phyloP scores from a whole-genome alignment of 2,888 invertebrate species.

The Nomada goodeniana region DNA sequence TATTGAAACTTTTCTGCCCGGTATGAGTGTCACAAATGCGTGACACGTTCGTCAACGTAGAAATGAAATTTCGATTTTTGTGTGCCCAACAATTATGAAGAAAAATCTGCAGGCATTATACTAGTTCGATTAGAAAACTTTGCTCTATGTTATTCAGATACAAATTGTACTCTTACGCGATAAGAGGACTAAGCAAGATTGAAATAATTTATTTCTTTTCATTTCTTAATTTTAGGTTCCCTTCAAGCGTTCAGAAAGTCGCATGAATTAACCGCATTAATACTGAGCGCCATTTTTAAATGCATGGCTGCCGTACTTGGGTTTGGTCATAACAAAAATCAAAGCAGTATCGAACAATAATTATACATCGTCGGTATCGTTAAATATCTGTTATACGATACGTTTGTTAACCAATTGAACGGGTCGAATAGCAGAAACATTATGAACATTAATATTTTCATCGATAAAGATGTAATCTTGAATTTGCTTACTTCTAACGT shows the following conservation, averaged over 20 bases:
- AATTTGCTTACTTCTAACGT: neutral
- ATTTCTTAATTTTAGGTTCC: neutral
- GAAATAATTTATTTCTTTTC: neutral
- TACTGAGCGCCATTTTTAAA: conserved; percentile 31
- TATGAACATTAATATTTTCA: neutral
- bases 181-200: too few species aligned
- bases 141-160: neutral
- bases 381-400: neutral
- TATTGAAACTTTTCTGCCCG: neutral
- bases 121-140: neutral
- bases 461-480: neutral
- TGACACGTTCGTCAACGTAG: neutral
- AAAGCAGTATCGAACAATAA: neutral
- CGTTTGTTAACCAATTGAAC: neutral
- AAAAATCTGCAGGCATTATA: neutral
- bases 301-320: neutral
- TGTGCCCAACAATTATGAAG: neutral
- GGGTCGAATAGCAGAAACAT: neutral
- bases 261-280: neutral
- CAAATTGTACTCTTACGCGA: neutral
- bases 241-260: neutral
- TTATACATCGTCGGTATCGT: neutral
- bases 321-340: neutral
- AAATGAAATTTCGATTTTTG: neutral
- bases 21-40: neutral